Base-by-base conservation (phyloP, 1,140 invertebrate genomes). In the Diabrotica undecimpunctata region DNA sequence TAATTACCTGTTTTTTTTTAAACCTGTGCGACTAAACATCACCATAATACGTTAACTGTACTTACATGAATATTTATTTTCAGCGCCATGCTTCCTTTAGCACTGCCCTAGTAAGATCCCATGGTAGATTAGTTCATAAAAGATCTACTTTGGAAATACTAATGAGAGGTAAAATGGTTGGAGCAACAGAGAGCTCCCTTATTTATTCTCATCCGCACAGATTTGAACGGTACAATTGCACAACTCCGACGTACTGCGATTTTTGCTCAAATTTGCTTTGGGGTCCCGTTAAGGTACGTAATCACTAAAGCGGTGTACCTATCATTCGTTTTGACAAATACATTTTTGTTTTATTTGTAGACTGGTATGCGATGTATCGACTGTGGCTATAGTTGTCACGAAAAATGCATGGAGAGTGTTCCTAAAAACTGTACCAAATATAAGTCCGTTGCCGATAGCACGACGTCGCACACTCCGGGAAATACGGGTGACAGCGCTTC, bases 341-440 rank as follows among this genome's bases (percentile, higher is more conserved):
- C 11, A 9, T 25, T 37, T 38, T 9, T 10, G 36, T n/a, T n/a
- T 11, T 62, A 63, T 63, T 78, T 79, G 46, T 75, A 88, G 86
- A 86, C 87, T 75, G 93, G 92, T 6, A 86, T 95, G 78, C 85
- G 92, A 65, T 97, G 95, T 78, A 86, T 90, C 71, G 95, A 97
- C 78, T 98, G 95, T 80, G 94, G 94, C n/a, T 95, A 94, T 75
- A 93, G 92, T 70, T 96, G 93, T 78, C 95, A 98, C 80, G 95
- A 98, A 77, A 95, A 95, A 74, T 97, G 95, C 80, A 87, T 89
- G 54, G 91, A 95, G 60, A 81, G 86, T 60, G 92, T 95, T 25
- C 90, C 94, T 54, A 93, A 95, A 80, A 95, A 95, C 78, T 96
- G 95, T 81, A 94, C 93, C 70, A 95, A 92, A 79, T 96, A 92